Base-by-base conservation (phyloP, 2,888 invertebrate genomes). In the Anoplius nigerrimus region DNA sequence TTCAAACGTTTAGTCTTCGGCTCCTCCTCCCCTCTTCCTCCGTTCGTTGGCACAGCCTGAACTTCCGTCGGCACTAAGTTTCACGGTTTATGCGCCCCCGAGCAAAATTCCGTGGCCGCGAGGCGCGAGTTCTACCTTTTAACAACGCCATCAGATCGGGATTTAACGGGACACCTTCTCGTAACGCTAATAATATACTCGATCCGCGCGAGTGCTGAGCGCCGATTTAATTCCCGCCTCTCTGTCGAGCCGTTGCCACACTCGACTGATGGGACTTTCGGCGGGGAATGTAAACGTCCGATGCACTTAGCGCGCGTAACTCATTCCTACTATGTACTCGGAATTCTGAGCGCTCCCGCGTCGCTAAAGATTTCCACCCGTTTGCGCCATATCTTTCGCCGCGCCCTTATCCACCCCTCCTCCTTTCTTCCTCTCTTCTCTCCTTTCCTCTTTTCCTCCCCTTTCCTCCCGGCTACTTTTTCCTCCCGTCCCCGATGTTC, bases 401-500 rank as follows among this genome's bases (percentile, higher is more conserved):
- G n/a, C 48, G 6, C 48, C n/a, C 48, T 48, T 18, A 18, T 48
- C 27, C 51, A 27, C 52, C 45, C 65, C 60, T 53, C 60, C 55
- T 56, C 43, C 55, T 43, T 62, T 54, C 42, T 61, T 46, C 51
- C 46, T 64, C 27, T 42, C 42, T 13, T 42, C 42, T 42, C 13
- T 42, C 42, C 42, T 46, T 34, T 55, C 45, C 51, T 21, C 13
- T 56, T 48, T 42, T 52, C 27, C 16, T 55, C 42, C n/a, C 11
- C 16, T 52, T 57, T 69, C 58, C 56, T 48, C n/a, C n/a, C 18
- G 2, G 48, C 48, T 48, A 18, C 48, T 48, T 48, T 48, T 18
- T 54, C 53, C n/a, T 16, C n/a, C 48, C 16, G 5, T 53, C 42
- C 62, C 22, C 16, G 42, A 34, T 16, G 55, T 20, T 20, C 18